Base-by-base conservation (phyloP, 2,797 vertebrate species). In the Crocodylus rhombifer region DNA sequence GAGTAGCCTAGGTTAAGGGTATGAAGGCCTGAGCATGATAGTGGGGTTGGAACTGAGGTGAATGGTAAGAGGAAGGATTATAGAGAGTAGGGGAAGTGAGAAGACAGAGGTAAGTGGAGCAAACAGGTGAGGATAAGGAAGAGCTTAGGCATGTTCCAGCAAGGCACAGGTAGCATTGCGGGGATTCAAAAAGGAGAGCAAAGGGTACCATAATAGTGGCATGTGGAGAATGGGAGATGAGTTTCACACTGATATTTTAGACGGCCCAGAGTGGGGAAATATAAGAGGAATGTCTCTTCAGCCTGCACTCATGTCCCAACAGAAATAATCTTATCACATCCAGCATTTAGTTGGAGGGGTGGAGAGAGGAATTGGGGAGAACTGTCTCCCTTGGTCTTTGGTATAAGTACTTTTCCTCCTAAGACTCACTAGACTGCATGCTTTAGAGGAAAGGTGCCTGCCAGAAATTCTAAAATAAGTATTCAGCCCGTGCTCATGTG, bases 401-500 rank as follows among this genome's bases (percentile, higher is more conserved):
- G 90, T 92, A 91, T 1, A 7, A 94, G 82, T 23, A 25, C 94
- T 91, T 94, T 91, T 88, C 95, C 92, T 95, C 89, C 88, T 87
- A 60, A 63, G 89, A 55, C 94, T 89, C 95, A 74, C 80, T 84
- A 51, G 90, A 77, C 89, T 13, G 87, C 82, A 65, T 26, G 51
- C 7, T 57, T 73, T 42, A 73, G 94, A 80, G 79, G 25, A 78
- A 92, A 97, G 90, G 93, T 92, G 94, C 88, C 92, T 96, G 96
- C 96, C 96, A 97, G 97, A 75, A 96, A 87, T 74, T 36, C 61
- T 89, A 81, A 81, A 76, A 94, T 10, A 92, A 93, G 88, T 89
- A 67, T 94, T 94, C 82, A 86, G 71, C 17, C 77, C 14, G 1
- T 85, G 83, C 77, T 96, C 94, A 25, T 89, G 92, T 77, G 94